Evolutionary conservation across 2,797 vertebrate genomes (phyloP), one percentile per base, ranked within the genome.

Genomic region (Gila robusta): DNA sequence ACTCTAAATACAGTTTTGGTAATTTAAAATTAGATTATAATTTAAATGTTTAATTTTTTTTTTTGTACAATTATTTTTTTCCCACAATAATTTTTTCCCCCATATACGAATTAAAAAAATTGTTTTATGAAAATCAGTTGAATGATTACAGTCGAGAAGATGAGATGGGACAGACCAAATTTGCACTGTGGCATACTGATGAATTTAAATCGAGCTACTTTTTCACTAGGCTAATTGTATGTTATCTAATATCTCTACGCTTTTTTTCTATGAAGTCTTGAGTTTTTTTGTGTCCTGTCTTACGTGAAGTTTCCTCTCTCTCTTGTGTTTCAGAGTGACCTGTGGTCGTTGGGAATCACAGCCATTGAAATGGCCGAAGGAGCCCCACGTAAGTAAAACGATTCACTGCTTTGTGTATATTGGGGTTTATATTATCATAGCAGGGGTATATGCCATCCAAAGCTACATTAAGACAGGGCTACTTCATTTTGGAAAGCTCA

Each of bases 351-450:
- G 93, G 98, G 98, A 90, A 99, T 99, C 94, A 99, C 98, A 0
- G 98, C 98, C 41, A 97, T 99, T 3, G 98, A 99, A 93, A 99
- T 99, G 98, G 98, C 98, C 0, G 98, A 99, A 95, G 98, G 98
- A 73, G 97, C 97, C 70, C 98, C 98, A 90, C 98, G 98, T 99
- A 96, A 93, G 98, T 97, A 94, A 52, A 52, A 44, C 3, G 1
- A 10, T 39, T 41, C n/a, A 39, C 37, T 39, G 37, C 37, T 39
- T 39, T 35, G 35, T 35, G 4, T 35, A 35, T 35, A 35, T 35
- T 35, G 35, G 1, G 28, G 3, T 23, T 47, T 23, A 83, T 47
- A 44, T 47, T 23, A 32, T 74, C 35, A 32, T 21, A 16, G 9
- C n/a, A 78, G 14, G 23, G 49, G 2, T 41, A 7, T 6, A 71